Percentiles rank a stretch among this genome's conserved stretches.
Evolutionary conservation across 1,140 invertebrate species (phyloP).

Genomic region (honey bee (Apis mellifera)): Amel_HAv3.1 CM009936.2:6262501-6263000

Average conservation of each 20-base stretch:
- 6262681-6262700: conserved; percentile 53
- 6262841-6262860: background rate
- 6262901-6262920: too few species aligned
- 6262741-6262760: conserved; percentile 36
- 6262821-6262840: background rate
- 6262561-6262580: background rate
- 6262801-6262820: background rate
- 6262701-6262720: conserved; percentile 46
- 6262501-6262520: background rate
- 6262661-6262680: conserved; percentile 25
- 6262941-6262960: too few species aligned
- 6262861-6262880: background rate
- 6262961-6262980: too few species aligned
- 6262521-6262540: conserved; percentile 1
- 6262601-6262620: background rate
- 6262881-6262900: too few species aligned
- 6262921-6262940: too few species aligned
- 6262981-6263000: too few species aligned
- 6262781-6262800: background rate
- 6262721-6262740: conserved; percentile 25
- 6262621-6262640: conserved; percentile 32
- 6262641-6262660: conserved; percentile 4
- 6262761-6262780: background rate
- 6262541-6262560: background rate
- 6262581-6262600: background rate